Evolutionary conservation across 2,888 invertebrate genomes (phyloP), one percentile per base, ranked within the genome.

Genomic region (Anodontia alba): DNA sequence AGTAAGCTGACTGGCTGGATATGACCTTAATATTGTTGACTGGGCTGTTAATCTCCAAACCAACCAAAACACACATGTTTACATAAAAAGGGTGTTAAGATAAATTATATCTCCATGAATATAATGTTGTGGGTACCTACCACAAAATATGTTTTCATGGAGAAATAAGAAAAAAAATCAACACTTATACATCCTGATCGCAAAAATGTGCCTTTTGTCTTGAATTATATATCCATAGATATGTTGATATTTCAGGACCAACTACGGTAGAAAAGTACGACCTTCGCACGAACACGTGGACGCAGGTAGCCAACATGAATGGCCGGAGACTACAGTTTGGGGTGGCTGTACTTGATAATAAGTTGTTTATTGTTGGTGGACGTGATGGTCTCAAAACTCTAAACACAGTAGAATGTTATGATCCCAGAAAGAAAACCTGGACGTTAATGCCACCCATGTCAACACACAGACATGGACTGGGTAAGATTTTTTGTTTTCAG

Each of bases 261-360:
- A 97, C 97, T 57, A 97, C 97, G 83, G 98, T 99, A 94, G 98
- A 98, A 94, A 97, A 97, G 94, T 99, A 98, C 94, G 97, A 97
- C 93, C 96, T 97, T 0, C 95, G 97, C 72, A 96, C 96, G n/a
- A 96, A 98, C 93, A 95, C 96, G 0, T 98, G 98, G 98, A 96
- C 96, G 1, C 96, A 96, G 75, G 96, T 96, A 80, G 96, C 96
- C 94, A 96, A 96, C 88, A 97, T 98, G 97, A 97, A 96, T 80
- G 96, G 97, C 0, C 95, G 97, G 78, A 95, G 98, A 54, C 95
- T 98, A 76, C 98, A 99, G 95, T 98, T 98, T 94, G 98, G 98
- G 0, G 98, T 98, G 8, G 98, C 98, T 36, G 96, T 98, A 33
- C 88, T 95, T 43, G 94, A 95, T 33, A 94, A 94, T 87, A 97